These are phyloP conservation scores for Netelia virgata DNA, from an alignment of 2,888 invertebrate species.

Conservation along the genomic window DNA sequence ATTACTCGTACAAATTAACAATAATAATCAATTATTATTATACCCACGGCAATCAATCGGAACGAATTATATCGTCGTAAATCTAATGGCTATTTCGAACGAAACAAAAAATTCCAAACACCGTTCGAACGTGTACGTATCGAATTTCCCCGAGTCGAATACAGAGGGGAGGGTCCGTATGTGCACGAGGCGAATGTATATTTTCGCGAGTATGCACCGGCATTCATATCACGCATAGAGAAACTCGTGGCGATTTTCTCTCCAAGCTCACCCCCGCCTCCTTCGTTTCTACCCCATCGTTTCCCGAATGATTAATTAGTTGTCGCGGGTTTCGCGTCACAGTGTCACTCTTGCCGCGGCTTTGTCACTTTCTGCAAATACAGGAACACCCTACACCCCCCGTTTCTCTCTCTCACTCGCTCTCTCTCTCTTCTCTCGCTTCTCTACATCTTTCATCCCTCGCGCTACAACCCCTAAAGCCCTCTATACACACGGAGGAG, in stretches of 20 bases:
- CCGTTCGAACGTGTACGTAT: neutral
- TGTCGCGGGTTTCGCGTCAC: slow-evolving; percentile 83
- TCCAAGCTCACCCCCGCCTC: slow-evolving; percentile 35
- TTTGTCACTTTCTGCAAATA: slow-evolving; percentile 84
- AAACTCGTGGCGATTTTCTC: slow-evolving; percentile 55
- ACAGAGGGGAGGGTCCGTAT: neutral
- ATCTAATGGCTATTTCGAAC: neutral
- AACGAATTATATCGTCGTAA: neutral
- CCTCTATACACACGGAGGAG: neutral
- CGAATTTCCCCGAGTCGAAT: neutral
- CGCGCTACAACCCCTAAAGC: slow-evolving; percentile 5
- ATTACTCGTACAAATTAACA: too few relatives aligned
- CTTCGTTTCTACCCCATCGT: slow-evolving; percentile 51
- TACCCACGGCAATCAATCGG: neutral
- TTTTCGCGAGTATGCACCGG: slow-evolving; percentile 76
- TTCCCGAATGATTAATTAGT: slow-evolving; percentile 84
- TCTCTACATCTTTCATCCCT: slow-evolving; percentile 46
- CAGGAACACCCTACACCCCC: slow-evolving; percentile 68
- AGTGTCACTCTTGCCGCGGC: slow-evolving; percentile 84
- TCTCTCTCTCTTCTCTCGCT: neutral
- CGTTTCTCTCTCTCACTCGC: slow-evolving; percentile 41
- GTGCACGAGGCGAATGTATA: slow-evolving; percentile 3
- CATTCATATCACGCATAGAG: slow-evolving; percentile 77
- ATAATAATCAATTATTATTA: too few relatives aligned
- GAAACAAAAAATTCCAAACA: neutral